Base-by-base conservation (phyloP, 2,888 invertebrate genomes). In the Epinotia demarniana region DNA sequence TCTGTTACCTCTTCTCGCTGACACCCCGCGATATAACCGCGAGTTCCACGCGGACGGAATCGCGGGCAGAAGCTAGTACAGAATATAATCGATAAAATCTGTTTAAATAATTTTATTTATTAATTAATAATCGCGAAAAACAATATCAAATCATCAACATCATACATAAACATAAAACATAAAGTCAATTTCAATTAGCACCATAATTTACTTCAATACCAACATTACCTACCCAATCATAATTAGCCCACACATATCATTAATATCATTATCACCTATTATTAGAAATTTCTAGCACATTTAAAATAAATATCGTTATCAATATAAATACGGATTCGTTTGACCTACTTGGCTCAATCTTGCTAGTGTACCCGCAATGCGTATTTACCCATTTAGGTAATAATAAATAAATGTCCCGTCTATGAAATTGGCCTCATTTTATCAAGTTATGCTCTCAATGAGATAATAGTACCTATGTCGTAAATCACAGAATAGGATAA, bases 281-380 rank as follows among this genome's bases (percentile, higher is more conserved):
- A 43, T 58, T 58, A 68, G 57, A 58, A 43, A 57, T 5, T 43
- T 43, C 68, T 39, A 57, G n/a, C n/a, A 33, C 4, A 27, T 39
- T 68, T 64, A 27, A 39, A 67, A 27, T 55, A 39, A 67, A 67
- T 43, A 43, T 68, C 5, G 68, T 58, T 68, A 68, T 68, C 68
- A 16, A 1, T 58, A 68, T 16, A 58, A 57, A 46, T 58, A 58
- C 68, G 68, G 39, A 23, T 58, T 43, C 43, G 58, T 19, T 43
- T 68, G 68, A 68, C 68, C 68, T 58, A 68, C 43, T 58, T 68
- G 68, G 57, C 68, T 19, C 58, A 43, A 3, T 2, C 23, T 58
- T 58, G 19, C 43, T 39, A 16, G 9, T 16, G 55, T 23, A 23
- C 43, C 68, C 57, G 68, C 68, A 68, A 19, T 68, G 68, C 58